Evolutionary conservation across 2,888 invertebrate species (phyloP), one percentile per base, ranked within the genome.

Genomic region (Clanis bilineata): DNA sequence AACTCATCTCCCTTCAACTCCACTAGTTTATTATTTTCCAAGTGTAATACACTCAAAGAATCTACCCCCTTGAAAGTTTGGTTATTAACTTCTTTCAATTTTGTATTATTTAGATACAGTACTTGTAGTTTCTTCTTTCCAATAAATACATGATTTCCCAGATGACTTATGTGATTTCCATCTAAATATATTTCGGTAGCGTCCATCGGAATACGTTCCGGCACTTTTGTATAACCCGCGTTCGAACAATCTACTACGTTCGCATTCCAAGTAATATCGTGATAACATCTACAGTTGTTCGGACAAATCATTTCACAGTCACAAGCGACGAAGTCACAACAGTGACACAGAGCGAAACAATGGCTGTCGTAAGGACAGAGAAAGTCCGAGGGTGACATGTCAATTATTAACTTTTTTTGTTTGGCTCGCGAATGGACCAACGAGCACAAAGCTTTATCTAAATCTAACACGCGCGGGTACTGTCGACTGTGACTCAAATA

Each of bases 231-330:
- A 76, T 95, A 95, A 51, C 94, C 95, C 56, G 95, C 95, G 76
- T 95, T 95, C 56, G 95, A 95, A 84, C 96, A 97, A 85, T 96
- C 96, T 47, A 97, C 96, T 56, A 97, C 95, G 88, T 97, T 97
- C 67, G 96, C 95, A 69, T 95, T 94, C 96, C 97, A 97, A 65
- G 95, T 95, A 78, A 96, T 95, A 82, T 97, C 97, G 83, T 97
- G 96, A 92, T 95, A 97, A 78, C 97, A 97, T 73, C 94, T 95
- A 89, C 97, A 97, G 80, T 96, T 95, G 77, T 94, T 94, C 54
- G 97, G 97, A 84, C 97, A 97, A 70, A 96, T 96, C 96, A 97
- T 97, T 93, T 97, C 96, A 91, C 97, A 97, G 88, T 97, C 97
- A 86, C 97, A 97, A 57, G 96, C 96, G 76, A 96, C 96, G 82